A percentile compares a stretch with the other conserved stretches of the same genome.
Conservation (phyloP, 1,140 invertebrate species). For the Bradysia coprophila region DNA sequence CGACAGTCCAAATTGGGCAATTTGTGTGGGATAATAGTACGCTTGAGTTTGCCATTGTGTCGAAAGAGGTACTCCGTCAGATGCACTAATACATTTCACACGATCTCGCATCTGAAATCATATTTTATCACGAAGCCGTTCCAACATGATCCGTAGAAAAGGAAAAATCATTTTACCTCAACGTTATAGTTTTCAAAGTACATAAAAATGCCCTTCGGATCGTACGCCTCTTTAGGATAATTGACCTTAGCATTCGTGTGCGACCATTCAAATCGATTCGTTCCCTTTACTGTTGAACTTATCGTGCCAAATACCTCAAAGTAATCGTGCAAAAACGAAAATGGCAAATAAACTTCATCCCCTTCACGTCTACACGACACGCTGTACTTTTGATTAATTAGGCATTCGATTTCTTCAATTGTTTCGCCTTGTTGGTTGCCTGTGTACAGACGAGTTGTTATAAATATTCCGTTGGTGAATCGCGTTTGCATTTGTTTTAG, state of each 20-base stretch:
- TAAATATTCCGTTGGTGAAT: conserved; percentile 1
- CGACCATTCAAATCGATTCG: conserved; percentile 77
- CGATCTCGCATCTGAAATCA: conserved; percentile 45
- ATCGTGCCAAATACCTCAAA: conserved; percentile 76
- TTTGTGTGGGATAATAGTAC: conserved; percentile 96
- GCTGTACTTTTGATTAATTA: conserved; percentile 76
- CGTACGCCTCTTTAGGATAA: conserved; percentile 71
- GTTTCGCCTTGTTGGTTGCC: conserved; percentile 1
- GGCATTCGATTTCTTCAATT: conserved; percentile 64
- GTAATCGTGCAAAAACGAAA: conserved; percentile 83
- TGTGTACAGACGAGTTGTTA: conserved; percentile 4
- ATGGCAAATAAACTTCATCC: conserved; percentile 81
- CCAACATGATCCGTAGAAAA: neutral
- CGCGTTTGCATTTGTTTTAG: neutral
- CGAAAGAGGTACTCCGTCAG: conserved; percentile 81
- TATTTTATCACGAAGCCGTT: neutral
- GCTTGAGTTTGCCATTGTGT: conserved; percentile 88
- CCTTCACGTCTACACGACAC: conserved; percentile 66
- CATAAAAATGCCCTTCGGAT: conserved; percentile 75
- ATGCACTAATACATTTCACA: conserved; percentile 88
- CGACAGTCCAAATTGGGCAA: conserved; percentile 91
- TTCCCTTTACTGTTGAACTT: conserved; percentile 34
- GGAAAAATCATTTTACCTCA: conserved; percentile 37
- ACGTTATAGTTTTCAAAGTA: conserved; percentile 98
- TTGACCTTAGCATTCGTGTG: conserved; percentile 89